Evolutionary conservation across 2,113 vertebrate genomes (phyloP), one percentile per base, ranked within the genome.

Genomic region (Cochlearius cochlearius): DNA sequence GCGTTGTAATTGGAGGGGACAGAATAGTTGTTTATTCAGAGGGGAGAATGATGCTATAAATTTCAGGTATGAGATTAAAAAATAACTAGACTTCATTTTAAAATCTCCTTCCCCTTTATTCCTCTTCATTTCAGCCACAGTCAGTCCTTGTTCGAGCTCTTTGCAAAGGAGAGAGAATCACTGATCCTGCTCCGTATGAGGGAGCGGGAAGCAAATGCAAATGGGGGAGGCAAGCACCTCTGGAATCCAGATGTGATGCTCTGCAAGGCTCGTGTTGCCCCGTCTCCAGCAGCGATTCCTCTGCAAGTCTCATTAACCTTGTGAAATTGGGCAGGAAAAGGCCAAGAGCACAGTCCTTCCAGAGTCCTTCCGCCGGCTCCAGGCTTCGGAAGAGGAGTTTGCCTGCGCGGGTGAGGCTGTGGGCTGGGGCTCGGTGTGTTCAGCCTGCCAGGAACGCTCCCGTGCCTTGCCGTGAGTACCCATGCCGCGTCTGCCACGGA

Each of bases 11-110:
- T 97, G 97, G 82, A 88, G 92, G 90, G 53, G 88, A 86, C 88
- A 60, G 81, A 95, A 52, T 8, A 95, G 85, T 96, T 95, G 92
- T 92, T 96, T 90, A 90, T 93, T 96, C 90, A 95, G 66, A 78
- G 85, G 82, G 87, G 84, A 78, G 66, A 91, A 90, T 66, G 83
- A 88, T 13, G 82, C 91, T 74, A 60, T 93, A 73, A 90, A 94
- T 96, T 95, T 95, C 88, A 93, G 96, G 94, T 96, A 90, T 49
- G 72, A 95, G 87, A 88, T 68, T 72, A 62, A 92, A 96, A 96
- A 94, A 86, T 75, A 82, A 76, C 63, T 90, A 89, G 92, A 83
- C 79, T 63, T 60, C 86, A 83, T 75, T 91, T 97, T 78, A 90
- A 96, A 97, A 89, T 93, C 94, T 91, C 69, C 60, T 86, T 88